Base-by-base conservation (phyloP, 2,888 invertebrate species). In the Pediacus dermestoides region DNA sequence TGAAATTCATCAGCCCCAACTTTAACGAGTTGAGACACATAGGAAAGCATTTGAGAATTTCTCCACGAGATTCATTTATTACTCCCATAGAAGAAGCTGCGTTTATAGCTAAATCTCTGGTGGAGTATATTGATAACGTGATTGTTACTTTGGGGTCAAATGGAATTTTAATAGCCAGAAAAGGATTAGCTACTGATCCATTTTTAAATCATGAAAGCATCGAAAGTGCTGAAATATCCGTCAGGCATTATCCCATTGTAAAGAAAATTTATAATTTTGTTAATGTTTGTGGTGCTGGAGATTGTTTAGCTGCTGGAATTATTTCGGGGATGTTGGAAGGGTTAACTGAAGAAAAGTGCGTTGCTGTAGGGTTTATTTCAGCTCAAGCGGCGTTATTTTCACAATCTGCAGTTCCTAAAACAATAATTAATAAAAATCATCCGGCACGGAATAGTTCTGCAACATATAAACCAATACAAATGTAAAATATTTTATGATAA, bases 211-310 rank as follows among this genome's bases (percentile, higher is more conserved):
- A 37, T 12, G 15, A 38, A 9, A 25, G 11, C 7, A 16, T 10
- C 1, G 13, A 26, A 4, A 22, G 37, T 12, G 33, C 14, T n/a
- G 3, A 39, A 25, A 30, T 44, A 12, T 48, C 59, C 44, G 53
- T 58, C 3, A 57, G 70, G 16, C 64, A 69, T 49, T 80, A 79
- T 60, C 66, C 70, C 33, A 67, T 67, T 2, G 14, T 4, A 2
- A 44, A 67, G 48, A 52, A 59, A 40, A 42, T 75, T 22, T 39
- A 63, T 38, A 55, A 71, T 33, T 65, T 87, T 8, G 73, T 78
- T 33, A 88, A 81, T 70, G 87, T 87, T 0, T 87, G 86, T n/a
- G 89, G 88, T 2, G 87, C 88, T 11, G 88, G 88, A 1, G 89
- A 89, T 59, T 85, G 86, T 62, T 80, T 83, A 55, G 74, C 78